Evolutionary conservation across 1,140 invertebrate genomes (phyloP).

Genomic region (Lutraria rhynchaena): DNA sequence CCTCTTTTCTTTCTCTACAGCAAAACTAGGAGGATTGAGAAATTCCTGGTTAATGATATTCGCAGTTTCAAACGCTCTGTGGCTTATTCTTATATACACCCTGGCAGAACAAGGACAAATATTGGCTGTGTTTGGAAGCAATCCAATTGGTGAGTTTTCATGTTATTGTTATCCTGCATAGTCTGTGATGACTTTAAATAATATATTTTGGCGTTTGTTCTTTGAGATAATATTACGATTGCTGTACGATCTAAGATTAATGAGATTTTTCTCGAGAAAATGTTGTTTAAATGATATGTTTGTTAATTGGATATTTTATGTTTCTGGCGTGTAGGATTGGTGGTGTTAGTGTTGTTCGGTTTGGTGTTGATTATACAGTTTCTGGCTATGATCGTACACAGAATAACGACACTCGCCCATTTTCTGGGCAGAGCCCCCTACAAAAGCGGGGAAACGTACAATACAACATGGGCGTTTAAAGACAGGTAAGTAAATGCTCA

Average conservation of each 20-base stretch:
- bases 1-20: constrained; percentile 56
- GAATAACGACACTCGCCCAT: constrained; percentile 97
- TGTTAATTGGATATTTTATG: neutral
- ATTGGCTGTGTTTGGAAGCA: constrained; percentile 68
- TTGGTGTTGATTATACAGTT: constrained; percentile 82
- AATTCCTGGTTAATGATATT: constrained; percentile 71
- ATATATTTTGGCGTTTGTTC: too few relatives aligned
- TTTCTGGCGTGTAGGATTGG: constrained; percentile 80
- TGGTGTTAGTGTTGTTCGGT: constrained; percentile 82
- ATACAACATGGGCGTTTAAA: constrained; percentile 67
- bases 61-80: constrained; percentile 71
- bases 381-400: constrained; percentile 82
- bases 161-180: too few relatives aligned
- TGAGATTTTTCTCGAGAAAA: too few relatives aligned
- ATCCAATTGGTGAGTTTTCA: constrained; percentile 74
- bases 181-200: too few relatives aligned
- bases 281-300: neutral
- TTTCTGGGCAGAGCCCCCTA: constrained; percentile 86
- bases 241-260: too few relatives aligned
- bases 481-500: constrained; percentile 25
- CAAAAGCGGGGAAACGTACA: constrained; percentile 64
- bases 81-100: constrained; percentile 72
- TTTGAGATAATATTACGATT: too few relatives aligned
- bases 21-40: constrained; percentile 65
- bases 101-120: constrained; percentile 64